Percentiles rank a stretch among this genome's conserved stretches.
phyloP scores from a whole-genome alignment of 2,888 invertebrate species.

The Peribatodes rhomboidaria region DNA sequence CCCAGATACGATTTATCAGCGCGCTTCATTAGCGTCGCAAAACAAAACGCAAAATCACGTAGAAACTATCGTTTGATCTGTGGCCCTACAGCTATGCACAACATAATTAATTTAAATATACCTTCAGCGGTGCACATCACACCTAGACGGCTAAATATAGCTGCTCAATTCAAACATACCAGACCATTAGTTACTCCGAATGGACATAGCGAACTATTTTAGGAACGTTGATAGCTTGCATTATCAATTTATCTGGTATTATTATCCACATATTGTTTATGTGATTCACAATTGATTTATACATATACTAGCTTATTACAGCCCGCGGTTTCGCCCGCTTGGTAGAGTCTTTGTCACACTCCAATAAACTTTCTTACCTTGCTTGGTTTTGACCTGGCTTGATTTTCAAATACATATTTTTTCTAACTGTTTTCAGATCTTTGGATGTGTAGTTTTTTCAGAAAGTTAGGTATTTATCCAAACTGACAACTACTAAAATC shows the following conservation, averaged over 20 bases:
- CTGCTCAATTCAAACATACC: conserved; percentile 43
- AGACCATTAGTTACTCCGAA: conserved; percentile 33
- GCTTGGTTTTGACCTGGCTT: too few species aligned
- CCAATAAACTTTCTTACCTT: too few species aligned
- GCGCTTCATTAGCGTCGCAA: conserved; percentile 35
- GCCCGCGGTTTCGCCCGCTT: too few species aligned
- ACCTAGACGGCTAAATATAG: conserved; percentile 54
- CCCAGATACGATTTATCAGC: conserved; percentile 40
- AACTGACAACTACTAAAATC: too few species aligned
- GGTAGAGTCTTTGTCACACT: too few species aligned
- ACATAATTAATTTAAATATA: conserved; percentile 56
- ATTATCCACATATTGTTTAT: not conserved
- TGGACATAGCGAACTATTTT: conserved; percentile 17
- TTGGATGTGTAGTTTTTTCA: too few species aligned
- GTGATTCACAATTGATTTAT: not conserved
- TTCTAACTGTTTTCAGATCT: too few species aligned
- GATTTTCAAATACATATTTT: too few species aligned
- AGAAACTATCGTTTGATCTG: conserved; percentile 9
- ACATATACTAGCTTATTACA: too few species aligned
- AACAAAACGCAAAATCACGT: conserved; percentile 38
- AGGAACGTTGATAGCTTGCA: conserved; percentile 23
- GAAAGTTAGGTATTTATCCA: too few species aligned
- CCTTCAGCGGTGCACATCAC: conserved; percentile 48
- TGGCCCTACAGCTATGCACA: conserved; percentile 29
- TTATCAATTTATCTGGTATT: conserved; percentile 2